These are phyloP conservation scores for Nebria ingens DNA, from an alignment of 1,140 invertebrate genomes.

Conservation along the genomic window DNA sequence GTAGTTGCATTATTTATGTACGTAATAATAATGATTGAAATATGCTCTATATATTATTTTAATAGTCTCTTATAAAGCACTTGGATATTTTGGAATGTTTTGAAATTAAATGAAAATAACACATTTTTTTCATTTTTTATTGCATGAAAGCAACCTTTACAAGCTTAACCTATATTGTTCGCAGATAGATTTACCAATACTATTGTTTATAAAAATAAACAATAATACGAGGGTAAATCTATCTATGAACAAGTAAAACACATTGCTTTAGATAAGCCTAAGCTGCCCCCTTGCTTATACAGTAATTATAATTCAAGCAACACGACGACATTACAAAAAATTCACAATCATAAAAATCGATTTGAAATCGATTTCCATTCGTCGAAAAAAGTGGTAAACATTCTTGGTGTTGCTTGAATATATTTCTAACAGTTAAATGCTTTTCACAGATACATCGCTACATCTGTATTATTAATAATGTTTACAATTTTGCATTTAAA, in stretches of 20 bases:
- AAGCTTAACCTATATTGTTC: conserved; percentile 2
- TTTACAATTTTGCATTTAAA: background rate
- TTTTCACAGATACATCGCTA: conserved; percentile 8
- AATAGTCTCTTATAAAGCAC: too few relatives aligned
- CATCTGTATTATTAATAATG: background rate
- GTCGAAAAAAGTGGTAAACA: too few relatives aligned
- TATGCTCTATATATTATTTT: too few relatives aligned
- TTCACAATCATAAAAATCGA: too few relatives aligned
- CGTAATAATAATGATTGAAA: too few relatives aligned
- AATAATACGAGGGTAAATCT: background rate
- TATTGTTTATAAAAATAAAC: too few relatives aligned
- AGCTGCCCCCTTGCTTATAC: conserved; percentile 7
- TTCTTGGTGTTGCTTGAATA: background rate
- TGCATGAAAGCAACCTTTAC: conserved; percentile 8
- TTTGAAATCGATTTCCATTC: too few relatives aligned
- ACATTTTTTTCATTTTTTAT: background rate
- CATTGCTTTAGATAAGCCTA: background rate
- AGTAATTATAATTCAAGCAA: background rate
- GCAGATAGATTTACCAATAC: background rate
- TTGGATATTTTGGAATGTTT: too few relatives aligned
- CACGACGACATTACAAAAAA: background rate
- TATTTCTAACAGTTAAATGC: background rate
- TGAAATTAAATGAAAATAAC: too few relatives aligned
- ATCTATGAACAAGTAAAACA: background rate
- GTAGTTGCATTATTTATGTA: too few relatives aligned